Evolutionary conservation across 2,888 invertebrate species (phyloP).

Genomic region (Spicauda simplicius): DNA sequence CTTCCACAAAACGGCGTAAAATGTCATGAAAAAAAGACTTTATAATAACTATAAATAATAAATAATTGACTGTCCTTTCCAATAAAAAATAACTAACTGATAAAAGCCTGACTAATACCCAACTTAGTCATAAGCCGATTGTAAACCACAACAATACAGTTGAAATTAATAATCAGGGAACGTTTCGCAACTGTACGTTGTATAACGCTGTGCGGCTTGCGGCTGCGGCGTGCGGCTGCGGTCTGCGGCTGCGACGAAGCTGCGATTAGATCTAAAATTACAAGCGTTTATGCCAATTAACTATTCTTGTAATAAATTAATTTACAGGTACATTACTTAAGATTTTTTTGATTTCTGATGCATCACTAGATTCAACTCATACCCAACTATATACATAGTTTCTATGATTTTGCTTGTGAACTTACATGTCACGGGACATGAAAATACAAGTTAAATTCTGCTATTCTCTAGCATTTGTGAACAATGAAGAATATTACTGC

Average conservation of each 20-base stretch:
- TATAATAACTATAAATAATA: not conserved
- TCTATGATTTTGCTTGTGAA: too few relatives aligned
- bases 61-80: not conserved
- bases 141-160: slow-evolving; percentile 24
- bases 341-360: too few relatives aligned
- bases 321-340: too few relatives aligned
- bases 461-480: too few relatives aligned
- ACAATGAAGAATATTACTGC: too few relatives aligned
- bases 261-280: too few relatives aligned
- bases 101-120: slow-evolving; percentile 22
- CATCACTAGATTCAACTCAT: too few relatives aligned
- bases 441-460: too few relatives aligned
- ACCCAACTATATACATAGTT: too few relatives aligned
- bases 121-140: slow-evolving; percentile 31
- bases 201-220: slow-evolving; percentile 15
- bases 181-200: slow-evolving; percentile 7
- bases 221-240: slow-evolving; percentile 7
- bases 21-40: not conserved
- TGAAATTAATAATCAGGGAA: slow-evolving; percentile 24
- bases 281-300: too few relatives aligned
- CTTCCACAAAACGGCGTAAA: not conserved
- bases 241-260: not conserved
- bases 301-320: too few relatives aligned
- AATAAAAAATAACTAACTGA: slow-evolving; percentile 14
- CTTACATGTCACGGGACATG: too few relatives aligned